These are phyloP conservation scores for Caenorhabditis macrosperma DNA, from an alignment of 2,888 invertebrate genomes.

Conservation along the genomic window DNA sequence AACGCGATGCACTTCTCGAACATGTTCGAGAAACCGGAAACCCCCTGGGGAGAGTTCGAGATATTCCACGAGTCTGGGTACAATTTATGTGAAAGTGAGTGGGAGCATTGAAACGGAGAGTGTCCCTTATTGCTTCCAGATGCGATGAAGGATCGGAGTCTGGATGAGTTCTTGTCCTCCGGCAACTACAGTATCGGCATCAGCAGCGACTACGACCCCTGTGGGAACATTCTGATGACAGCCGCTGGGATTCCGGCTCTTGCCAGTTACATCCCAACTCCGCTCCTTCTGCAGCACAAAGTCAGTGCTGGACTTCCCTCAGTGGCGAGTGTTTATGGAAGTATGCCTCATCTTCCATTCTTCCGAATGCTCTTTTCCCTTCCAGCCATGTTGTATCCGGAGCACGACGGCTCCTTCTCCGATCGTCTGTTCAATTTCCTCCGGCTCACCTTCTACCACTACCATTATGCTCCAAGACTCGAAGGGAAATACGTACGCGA, in stretches of 20 bases:
- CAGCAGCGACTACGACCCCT: slow-evolving; percentile 38
- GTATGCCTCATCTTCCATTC: neutral
- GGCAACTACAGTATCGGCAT: slow-evolving; percentile 35
- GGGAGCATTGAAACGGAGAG: neutral
- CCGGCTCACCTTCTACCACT: slow-evolving; percentile 19
- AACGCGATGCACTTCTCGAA: slow-evolving; percentile 31
- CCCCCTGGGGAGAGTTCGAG: slow-evolving; percentile 25
- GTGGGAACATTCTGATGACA: slow-evolving; percentile 32
- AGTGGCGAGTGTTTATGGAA: slow-evolving; percentile 19
- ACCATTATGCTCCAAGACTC: neutral
- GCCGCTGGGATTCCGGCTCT: slow-evolving; percentile 18
- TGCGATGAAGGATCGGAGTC: slow-evolving; percentile 4
- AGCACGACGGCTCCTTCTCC: slow-evolving; percentile 35
- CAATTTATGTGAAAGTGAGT: slow-evolving; percentile 21
- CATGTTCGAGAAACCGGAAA: slow-evolving; percentile 23
- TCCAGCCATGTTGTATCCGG: slow-evolving; percentile 18
- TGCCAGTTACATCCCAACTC: slow-evolving; percentile 25
- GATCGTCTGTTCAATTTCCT: slow-evolving; percentile 33
- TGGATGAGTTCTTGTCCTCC: neutral
- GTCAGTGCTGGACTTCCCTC: slow-evolving; percentile 32
- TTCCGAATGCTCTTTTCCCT: neutral
- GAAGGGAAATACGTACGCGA: slow-evolving; percentile 19
- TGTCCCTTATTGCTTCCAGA: slow-evolving; percentile 4
- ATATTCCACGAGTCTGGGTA: slow-evolving; percentile 31
- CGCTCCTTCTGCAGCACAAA: slow-evolving; percentile 11